Evolutionary conservation across 2,888 invertebrate genomes (phyloP), one percentile per base, ranked within the genome.

Genomic region (Orthosia gracilis): DNA sequence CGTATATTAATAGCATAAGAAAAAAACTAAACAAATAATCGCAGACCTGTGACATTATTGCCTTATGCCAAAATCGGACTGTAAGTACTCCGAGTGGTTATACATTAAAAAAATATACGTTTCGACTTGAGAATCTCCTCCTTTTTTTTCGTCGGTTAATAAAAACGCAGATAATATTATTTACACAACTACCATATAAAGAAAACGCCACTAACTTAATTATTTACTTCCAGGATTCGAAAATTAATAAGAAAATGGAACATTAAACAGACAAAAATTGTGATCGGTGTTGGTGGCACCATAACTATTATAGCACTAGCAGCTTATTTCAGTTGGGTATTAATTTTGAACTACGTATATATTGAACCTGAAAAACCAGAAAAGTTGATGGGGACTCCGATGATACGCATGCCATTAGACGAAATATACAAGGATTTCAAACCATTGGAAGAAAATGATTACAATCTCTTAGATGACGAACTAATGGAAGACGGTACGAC

Each of bases 331-430:
- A 90, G 91, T 62, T 88, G 85, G 54, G 77, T 86, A n/a, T 80
- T 40, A 21, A 69, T 80, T 71, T 65, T 54, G 21, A 59, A 68
- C 55, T 54, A 52, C 47, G 17, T 67, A 58, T 45, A 54, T 7
- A 65, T 23, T 23, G 57, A 57, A 5, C 45, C 45, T 65, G 50
- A 79, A 7, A 82, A 77, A 40, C 65, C 76, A 5, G 50, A 52
- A 21, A 58, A 58, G 0, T 49, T 76, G 11, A 57, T 71, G 47
- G 87, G 86, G 7, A 88, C 84, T 15, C 92, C 93, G 3, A 89
- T 94, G 81, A 83, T 49, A 62, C 94, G 91, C 61, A 40, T 94
- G n/a, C 88, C 91, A 2, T 83, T 94, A 45, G 84, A 92, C 71
- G 87, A 89, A 71, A 52, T 80, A 11, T 88, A 88, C 54, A 82